Conservation (phyloP, 2,113 vertebrate species). For the Tenrec ecaudatus region DNA sequence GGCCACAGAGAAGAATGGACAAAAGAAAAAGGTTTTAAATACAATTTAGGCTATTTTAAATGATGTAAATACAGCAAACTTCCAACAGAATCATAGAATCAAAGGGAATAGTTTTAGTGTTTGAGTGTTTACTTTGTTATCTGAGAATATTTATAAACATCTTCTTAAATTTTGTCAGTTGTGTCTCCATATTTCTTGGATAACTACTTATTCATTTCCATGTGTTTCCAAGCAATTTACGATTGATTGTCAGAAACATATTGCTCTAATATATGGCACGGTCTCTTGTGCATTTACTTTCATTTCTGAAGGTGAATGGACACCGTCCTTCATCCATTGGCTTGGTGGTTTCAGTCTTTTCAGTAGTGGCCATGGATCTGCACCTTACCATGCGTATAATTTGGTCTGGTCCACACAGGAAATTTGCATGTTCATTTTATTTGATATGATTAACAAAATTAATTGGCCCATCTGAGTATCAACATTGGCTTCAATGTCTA, state of each 20-base stretch:
- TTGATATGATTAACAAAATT: neutral
- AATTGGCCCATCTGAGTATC: neutral
- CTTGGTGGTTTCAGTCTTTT: neutral
- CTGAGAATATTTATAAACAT: conserved; percentile 20
- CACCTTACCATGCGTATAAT: neutral
- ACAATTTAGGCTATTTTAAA: conserved; percentile 43
- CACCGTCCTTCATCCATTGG: neutral
- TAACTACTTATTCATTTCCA: conserved; percentile 28
- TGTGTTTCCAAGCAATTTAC: conserved; percentile 10
- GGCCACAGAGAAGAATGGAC: too few relatives aligned
- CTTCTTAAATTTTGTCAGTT: neutral
- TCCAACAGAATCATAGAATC: conserved; percentile 20
- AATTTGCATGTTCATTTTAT: conserved; percentile 37
- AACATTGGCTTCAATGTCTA: neutral
- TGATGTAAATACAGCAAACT: conserved; percentile 40
- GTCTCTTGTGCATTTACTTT: neutral
- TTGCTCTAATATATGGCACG: neutral
- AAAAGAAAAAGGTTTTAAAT: neutral
- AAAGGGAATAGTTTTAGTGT: conserved; percentile 24
- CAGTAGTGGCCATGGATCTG: neutral
- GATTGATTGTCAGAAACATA: neutral
- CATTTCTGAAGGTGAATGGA: neutral
- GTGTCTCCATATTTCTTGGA: conserved; percentile 8
- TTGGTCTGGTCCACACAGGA: neutral
- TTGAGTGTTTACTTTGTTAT: neutral